phyloP scores from a whole-genome alignment of 1,140 invertebrate species.

The Ceratoteleas bidentatus region DNA sequence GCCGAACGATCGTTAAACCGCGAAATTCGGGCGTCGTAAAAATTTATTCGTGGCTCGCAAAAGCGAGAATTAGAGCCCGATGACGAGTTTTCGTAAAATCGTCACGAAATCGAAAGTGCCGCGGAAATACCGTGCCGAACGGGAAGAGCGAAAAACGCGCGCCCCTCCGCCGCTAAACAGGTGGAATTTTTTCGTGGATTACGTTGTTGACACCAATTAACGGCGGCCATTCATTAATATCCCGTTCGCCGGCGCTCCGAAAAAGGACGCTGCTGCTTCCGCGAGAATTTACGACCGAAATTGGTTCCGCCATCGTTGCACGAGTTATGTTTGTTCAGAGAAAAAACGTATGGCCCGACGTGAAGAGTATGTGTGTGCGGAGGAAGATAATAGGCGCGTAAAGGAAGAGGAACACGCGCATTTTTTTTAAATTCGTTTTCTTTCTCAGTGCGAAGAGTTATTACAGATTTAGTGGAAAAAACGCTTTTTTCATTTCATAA shows the following conservation, averaged over 20 bases:
- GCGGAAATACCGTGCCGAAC: slow-evolving; percentile 32
- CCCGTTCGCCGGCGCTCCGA: slow-evolving; percentile 9
- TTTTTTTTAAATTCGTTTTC: too few relatives aligned
- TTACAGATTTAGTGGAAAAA: too few relatives aligned
- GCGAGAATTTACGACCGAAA: slow-evolving; percentile 44
- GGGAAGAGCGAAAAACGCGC: slow-evolving; percentile 30
- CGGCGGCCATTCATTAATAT: slow-evolving; percentile 21
- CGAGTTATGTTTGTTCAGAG: slow-evolving; percentile 37
- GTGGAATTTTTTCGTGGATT: slow-evolving; percentile 40
- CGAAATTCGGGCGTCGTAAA: slow-evolving; percentile 39
- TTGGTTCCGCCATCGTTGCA: slow-evolving; percentile 37
- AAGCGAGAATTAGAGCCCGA: slow-evolving; percentile 48
- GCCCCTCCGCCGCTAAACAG: slow-evolving; percentile 45
- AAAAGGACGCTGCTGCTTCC: slow-evolving; percentile 19
- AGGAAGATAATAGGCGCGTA: too few relatives aligned
- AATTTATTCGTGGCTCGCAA: slow-evolving; percentile 21
- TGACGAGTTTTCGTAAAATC: slow-evolving; percentile 47
- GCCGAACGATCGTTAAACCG: slow-evolving; percentile 23
- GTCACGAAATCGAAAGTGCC: slow-evolving; percentile 61
- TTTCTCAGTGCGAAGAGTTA: too few relatives aligned
- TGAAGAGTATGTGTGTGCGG: slow-evolving; percentile 2
- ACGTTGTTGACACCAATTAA: slow-evolving; percentile 57
- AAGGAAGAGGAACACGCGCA: too few relatives aligned
- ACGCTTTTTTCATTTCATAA: too few relatives aligned
- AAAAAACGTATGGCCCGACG: slow-evolving; percentile 7